A percentile compares a stretch with the other conserved stretches of the same genome.
phyloP scores from a whole-genome alignment of 2,888 invertebrate genomes.

The Tiphia femorata region DNA sequence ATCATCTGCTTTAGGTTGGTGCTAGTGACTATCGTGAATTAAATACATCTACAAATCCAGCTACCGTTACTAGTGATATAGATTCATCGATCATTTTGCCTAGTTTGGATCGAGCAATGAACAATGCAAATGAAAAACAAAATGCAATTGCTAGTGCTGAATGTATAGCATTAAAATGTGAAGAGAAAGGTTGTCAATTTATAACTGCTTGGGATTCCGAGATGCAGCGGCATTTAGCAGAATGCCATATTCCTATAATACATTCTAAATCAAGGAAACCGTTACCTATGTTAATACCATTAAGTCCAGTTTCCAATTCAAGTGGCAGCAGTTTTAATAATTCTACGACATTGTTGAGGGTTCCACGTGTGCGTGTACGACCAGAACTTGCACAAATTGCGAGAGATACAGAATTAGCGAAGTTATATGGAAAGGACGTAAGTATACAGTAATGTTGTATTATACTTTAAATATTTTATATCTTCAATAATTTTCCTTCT shows the following conservation, averaged over 20 bases:
- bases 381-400: constrained; percentile 64
- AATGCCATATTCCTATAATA: constrained; percentile 51
- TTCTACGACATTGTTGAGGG: constrained; percentile 55
- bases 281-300: constrained; percentile 62
- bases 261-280: constrained; percentile 56
- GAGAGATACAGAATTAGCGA: constrained; percentile 60
- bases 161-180: constrained; percentile 69
- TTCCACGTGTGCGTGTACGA: constrained; percentile 61
- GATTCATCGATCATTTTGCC: constrained; percentile 29
- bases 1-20: constrained; percentile 60
- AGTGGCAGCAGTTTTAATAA: constrained; percentile 29
- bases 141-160: constrained; percentile 66
- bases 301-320: constrained; percentile 43
- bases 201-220: constrained; percentile 74
- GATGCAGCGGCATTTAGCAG: constrained; percentile 68
- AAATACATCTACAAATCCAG: constrained; percentile 25
- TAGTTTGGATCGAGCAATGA: constrained; percentile 32
- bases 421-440: constrained; percentile 60
- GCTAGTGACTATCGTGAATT: constrained; percentile 61
- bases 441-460: neutral
- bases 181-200: constrained; percentile 72
- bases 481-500: neutral
- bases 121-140: constrained; percentile 43
- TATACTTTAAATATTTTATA: neutral
- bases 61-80: constrained; percentile 8